Evolutionary conservation across 2,888 invertebrate genomes (phyloP).

Genomic region (Drosophila maculinotata): DNA sequence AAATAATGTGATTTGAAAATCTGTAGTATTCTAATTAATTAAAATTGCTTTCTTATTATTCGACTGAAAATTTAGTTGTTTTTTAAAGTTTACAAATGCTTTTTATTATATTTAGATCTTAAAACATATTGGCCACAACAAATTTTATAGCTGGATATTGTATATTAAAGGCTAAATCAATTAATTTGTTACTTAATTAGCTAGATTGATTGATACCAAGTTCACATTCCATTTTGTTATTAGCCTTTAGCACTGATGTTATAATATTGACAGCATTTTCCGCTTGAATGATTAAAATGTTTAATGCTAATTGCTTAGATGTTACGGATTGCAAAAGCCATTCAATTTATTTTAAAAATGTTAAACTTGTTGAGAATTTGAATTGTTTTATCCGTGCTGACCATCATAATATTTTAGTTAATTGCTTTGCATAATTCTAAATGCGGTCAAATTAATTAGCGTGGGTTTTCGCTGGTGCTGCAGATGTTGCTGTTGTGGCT

Average conservation of each 20-base stretch:
- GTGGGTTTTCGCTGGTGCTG: constrained; percentile 17
- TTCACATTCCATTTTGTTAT: not conserved
- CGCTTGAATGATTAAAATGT: not conserved
- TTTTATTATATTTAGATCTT: too few relatives aligned
- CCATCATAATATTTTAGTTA: constrained; percentile 65
- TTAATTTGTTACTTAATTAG: not conserved
- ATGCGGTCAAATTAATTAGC: constrained; percentile 74
- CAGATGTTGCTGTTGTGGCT: constrained; percentile 19
- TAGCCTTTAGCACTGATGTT: not conserved
- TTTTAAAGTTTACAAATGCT: too few relatives aligned
- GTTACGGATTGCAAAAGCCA: not conserved
- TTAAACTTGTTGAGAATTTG: constrained; percentile 10
- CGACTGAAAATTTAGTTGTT: too few relatives aligned
- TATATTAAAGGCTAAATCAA: not conserved
- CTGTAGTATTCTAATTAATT: too few relatives aligned
- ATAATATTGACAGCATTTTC: constrained; percentile 2
- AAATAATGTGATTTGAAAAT: too few relatives aligned
- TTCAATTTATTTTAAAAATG: constrained; percentile 34
- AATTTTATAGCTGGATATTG: too few relatives aligned
- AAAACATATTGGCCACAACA: too few relatives aligned
- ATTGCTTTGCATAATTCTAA: constrained; percentile 72
- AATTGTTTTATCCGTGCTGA: constrained; percentile 45
- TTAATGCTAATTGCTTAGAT: constrained; percentile 36
- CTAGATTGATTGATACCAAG: not conserved
- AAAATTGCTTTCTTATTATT: too few relatives aligned